A percentile compares a stretch with the other conserved stretches of the same genome.
Conservation (phyloP, 2,113 vertebrate genomes). For the Terrapene triunguis region DNA sequence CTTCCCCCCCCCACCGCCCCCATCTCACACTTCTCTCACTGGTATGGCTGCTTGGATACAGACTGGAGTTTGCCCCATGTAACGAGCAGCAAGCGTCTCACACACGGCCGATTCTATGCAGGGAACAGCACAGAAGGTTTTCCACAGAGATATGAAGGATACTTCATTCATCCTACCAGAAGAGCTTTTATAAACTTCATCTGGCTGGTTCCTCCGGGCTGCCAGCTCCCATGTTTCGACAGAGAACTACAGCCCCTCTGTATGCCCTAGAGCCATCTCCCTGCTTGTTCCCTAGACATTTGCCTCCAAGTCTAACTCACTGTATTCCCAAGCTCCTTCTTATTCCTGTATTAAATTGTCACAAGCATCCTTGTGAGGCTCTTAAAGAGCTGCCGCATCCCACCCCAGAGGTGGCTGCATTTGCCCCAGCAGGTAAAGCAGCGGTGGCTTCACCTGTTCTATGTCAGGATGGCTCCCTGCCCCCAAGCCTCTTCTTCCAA, state of each 20-base stretch:
- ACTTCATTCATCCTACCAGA: background rate
- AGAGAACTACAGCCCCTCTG: background rate
- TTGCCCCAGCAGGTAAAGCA: background rate
- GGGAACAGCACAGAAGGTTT: background rate
- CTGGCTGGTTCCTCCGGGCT: background rate
- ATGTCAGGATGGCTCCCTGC: background rate
- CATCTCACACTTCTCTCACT: accelerated
- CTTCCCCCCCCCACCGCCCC: background rate
- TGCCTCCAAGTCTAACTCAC: background rate
- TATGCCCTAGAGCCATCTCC: background rate
- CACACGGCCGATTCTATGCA: background rate
- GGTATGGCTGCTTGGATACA: background rate
- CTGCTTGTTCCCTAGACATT: background rate
- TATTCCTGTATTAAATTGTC: background rate
- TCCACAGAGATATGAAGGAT: background rate
- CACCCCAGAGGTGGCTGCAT: background rate
- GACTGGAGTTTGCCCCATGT: accelerated
- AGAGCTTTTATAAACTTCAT: background rate
- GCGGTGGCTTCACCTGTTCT: background rate
- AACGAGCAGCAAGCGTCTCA: accelerated
- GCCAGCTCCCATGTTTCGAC: background rate
- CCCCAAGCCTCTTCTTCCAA: background rate
- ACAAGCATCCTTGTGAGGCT: background rate
- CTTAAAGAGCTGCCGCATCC: background rate
- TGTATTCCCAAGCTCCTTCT: background rate